Conservation (phyloP, 2,113 vertebrate species). For the Alces alces region DNA sequence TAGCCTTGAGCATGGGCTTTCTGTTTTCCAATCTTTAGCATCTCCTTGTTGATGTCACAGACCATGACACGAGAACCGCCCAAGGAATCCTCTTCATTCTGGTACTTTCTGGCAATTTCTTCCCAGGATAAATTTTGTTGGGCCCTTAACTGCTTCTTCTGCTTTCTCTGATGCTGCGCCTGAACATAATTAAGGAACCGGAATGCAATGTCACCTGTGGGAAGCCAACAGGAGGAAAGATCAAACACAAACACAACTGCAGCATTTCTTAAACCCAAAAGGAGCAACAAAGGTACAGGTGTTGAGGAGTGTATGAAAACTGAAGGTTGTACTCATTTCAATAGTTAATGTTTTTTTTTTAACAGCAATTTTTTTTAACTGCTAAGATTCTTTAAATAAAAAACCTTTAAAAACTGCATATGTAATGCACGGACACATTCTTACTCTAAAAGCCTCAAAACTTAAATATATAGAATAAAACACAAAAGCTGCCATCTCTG, state of each 20-base stretch:
- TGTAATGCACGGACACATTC: not conserved
- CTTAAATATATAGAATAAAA: not conserved
- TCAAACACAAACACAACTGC: not conserved
- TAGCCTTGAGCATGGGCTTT: conserved; percentile 82
- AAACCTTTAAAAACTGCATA: not conserved
- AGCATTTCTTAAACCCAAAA: not conserved
- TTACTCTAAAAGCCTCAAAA: not conserved
- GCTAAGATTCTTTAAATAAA: not conserved
- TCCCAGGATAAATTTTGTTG: conserved; percentile 89
- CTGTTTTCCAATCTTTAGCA: conserved; percentile 93
- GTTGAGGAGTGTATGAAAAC: not conserved
- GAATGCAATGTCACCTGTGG: conserved; percentile 94
- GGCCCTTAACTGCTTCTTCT: conserved; percentile 69
- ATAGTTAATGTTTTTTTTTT: not conserved
- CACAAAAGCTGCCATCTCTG: not conserved
- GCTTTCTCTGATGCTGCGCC: conserved; percentile 76
- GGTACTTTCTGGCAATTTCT: conserved; percentile 86
- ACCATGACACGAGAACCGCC: conserved; percentile 84
- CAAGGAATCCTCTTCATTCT: conserved; percentile 56
- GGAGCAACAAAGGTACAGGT: not conserved
- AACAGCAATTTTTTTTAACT: not conserved
- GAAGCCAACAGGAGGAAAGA: conserved; percentile 29
- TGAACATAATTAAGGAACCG: conserved; percentile 91
- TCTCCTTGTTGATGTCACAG: conserved; percentile 98
- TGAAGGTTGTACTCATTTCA: not conserved